A percentile compares a stretch with the other conserved stretches of the same genome.
phyloP scores from a whole-genome alignment of 2,888 invertebrate genomes.

The Plebejus anna region DNA sequence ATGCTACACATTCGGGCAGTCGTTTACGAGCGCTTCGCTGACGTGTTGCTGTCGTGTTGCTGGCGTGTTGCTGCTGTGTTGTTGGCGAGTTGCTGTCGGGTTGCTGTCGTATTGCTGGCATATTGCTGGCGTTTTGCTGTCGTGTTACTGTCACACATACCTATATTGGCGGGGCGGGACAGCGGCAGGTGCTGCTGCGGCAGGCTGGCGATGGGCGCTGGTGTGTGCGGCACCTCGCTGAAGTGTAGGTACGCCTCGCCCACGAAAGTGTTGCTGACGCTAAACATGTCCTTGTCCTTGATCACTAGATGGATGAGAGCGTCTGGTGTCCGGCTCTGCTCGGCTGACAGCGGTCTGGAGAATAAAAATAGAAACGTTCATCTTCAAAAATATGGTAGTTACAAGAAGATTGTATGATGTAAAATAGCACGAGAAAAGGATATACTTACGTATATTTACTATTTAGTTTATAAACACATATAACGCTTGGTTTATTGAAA shows the following conservation, averaged over 20 bases:
- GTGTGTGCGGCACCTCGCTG: slow-evolving; percentile 84
- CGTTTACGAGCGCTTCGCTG: background rate
- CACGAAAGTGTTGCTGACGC: slow-evolving; percentile 94
- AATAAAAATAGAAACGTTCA: background rate
- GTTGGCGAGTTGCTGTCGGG: no score
- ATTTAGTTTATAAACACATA: background rate
- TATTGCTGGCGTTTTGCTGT: background rate
- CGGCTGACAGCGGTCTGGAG: slow-evolving; percentile 81
- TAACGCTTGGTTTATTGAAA: background rate
- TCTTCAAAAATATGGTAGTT: no score
- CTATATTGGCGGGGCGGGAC: slow-evolving; percentile 83
- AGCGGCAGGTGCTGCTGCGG: slow-evolving; percentile 87
- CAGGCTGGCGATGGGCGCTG: slow-evolving; percentile 79
- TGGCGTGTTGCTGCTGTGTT: no score
- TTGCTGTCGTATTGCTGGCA: no score
- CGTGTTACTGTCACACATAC: slow-evolving; percentile 54
- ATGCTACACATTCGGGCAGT: no score
- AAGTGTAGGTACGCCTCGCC: slow-evolving; percentile 95
- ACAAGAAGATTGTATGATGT: no score
- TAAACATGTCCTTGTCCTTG: slow-evolving; percentile 97
- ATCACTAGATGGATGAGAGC: slow-evolving; percentile 92
- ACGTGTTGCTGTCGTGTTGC: background rate
- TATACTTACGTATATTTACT: background rate
- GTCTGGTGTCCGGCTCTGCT: slow-evolving; percentile 83
- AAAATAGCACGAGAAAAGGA: no score